Evolutionary conservation across 2,888 invertebrate genomes (phyloP), one percentile per base, ranked within the genome.

Genomic region (Micropterix aruncella): DNA sequence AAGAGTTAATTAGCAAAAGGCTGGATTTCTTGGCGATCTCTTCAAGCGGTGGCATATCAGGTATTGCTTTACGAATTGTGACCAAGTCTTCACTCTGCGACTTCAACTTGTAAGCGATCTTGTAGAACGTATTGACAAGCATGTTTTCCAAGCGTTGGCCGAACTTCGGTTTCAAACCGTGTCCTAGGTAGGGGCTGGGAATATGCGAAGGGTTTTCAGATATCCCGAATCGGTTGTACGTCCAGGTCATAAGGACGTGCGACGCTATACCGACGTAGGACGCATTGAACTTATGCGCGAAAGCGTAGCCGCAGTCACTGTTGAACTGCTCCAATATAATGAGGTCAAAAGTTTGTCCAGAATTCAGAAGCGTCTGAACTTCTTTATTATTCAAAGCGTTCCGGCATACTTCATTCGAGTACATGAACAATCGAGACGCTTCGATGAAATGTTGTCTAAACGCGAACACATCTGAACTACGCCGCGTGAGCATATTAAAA

Each of bases 1-100:
- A 75, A 18, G 77, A 75, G 55, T 81, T 81, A 1, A 76, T 55
- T 12, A 83, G 57, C 14, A 79, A 53, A 16, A 78, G 60, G 19
- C 75, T 75, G 0, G 74, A 71, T 38, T 77, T 67, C 3, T 60
- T 60, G 1, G 70, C 73, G 41, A 80, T 65, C 14, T 74, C 68
- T 39, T 62, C 60, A 14, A 82, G 57, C 9, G 73, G 65, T 1
- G 75, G 74, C 2, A 77, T 65, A 5, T 73, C 58, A 3, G 73
- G 65, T 44, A 73, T 72, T 52, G 64, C 62, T 46, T 65, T 47
- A 2, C 67, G 63, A 2, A 53, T 52, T 0, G 64, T 50, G 2
- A 57, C 56, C 49, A 69, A 65, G 48, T 65, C 60, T 1, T 44
- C 49, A 51, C 60, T 57, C 48, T 65, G 65, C 5, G 27, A 5